These are phyloP conservation scores for Marmota monax DNA, from an alignment of 2,113 vertebrate species.

Conservation along the genomic window DNA sequence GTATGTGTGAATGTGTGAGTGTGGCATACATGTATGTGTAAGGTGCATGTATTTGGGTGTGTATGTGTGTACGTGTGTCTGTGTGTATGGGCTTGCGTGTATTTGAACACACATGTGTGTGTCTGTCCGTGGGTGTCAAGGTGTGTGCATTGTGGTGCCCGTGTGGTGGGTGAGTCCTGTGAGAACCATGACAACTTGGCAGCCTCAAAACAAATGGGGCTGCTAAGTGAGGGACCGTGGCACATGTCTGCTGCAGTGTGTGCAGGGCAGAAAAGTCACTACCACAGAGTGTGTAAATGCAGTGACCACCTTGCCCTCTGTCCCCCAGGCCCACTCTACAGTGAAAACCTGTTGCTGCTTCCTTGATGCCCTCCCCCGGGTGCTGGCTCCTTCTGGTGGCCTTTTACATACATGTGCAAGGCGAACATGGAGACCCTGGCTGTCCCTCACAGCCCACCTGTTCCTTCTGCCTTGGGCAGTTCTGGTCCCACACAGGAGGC, in stretches of 20 bases:
- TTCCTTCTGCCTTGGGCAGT: not conserved
- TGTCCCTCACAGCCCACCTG: no score
- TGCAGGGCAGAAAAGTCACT: not conserved
- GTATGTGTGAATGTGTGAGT: not conserved
- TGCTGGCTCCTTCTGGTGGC: no score
- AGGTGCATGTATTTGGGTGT: no score
- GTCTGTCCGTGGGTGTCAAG: not conserved
- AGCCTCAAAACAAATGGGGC: not conserved
- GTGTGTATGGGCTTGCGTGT: no score
- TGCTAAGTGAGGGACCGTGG: not conserved
- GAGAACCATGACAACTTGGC: not conserved
- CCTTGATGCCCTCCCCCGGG: accelerated
- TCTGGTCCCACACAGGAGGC: not conserved
- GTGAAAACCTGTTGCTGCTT: not conserved
- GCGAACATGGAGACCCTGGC: not conserved
- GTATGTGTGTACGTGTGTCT: no score
- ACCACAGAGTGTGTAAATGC: not conserved
- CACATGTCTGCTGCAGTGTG: not conserved
- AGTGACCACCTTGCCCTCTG: not conserved
- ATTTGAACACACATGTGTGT: no score
- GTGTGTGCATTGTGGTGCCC: not conserved
- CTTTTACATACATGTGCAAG: accelerated
- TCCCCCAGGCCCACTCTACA: not conserved
- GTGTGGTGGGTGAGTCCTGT: not conserved
- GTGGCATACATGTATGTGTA: no score